Conservation (phyloP, 2,797 vertebrate species). For the Geotrypetes seraphini region DNA sequence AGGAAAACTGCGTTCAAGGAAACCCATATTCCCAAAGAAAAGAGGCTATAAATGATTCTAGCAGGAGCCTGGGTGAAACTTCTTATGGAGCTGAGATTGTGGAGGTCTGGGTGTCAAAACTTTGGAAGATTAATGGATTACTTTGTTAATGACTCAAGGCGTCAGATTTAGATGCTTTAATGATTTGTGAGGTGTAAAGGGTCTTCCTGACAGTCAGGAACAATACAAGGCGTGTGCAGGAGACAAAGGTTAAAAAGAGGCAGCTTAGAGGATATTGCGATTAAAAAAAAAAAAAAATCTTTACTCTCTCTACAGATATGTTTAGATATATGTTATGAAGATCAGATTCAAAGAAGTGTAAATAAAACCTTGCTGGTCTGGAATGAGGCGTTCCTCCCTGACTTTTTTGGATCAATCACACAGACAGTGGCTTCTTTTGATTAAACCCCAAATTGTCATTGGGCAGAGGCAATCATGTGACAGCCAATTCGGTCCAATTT, state of each 20-base stretch:
- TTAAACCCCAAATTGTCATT: conserved; percentile 98
- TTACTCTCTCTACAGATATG: too few relatives aligned
- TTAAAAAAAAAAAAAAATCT: conserved; percentile 77
- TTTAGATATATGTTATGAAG: too few relatives aligned
- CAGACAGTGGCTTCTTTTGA: conserved; percentile 98
- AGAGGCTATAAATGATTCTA: conserved; percentile 21
- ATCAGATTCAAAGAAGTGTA: conserved; percentile 68
- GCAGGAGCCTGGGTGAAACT: conserved; percentile 42
- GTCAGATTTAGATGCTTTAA: conserved; percentile 70
- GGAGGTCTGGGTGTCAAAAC: conserved; percentile 62
- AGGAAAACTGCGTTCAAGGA: not conserved
- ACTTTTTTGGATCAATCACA: conserved; percentile 98
- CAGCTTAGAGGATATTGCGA: conserved; percentile 50
- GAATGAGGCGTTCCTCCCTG: conserved; percentile 91
- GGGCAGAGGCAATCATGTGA: conserved; percentile 98
- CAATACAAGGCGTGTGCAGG: conserved; percentile 73
- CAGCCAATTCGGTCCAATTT: conserved; percentile 96
- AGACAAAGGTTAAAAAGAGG: conserved; percentile 54
- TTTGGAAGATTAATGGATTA: conserved; percentile 80
- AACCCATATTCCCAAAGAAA: conserved; percentile 18
- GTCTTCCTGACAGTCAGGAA: conserved; percentile 79
- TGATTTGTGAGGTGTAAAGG: conserved; percentile 79
- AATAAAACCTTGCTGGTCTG: conserved; percentile 85
- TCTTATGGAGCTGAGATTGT: conserved; percentile 43
- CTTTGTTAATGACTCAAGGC: conserved; percentile 77